Evolutionary conservation across 2,888 invertebrate genomes (phyloP).

Genomic region (Lasioglossum oenotherae): DNA sequence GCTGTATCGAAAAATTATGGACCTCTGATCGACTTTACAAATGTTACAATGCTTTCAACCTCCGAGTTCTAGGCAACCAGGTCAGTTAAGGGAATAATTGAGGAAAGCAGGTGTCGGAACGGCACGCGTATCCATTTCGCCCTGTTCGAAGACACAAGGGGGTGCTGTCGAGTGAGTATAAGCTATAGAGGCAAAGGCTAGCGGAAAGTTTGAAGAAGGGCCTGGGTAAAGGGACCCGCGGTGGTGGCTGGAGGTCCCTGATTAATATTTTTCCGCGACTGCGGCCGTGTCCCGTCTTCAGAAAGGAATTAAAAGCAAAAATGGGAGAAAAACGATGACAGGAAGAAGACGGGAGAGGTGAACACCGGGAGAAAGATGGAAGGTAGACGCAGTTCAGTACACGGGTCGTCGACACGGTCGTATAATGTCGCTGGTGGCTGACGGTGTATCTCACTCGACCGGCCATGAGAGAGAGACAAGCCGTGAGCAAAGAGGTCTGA

Average conservation of each 20-base stretch:
- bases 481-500: constrained; percentile 28
- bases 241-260: constrained; percentile 58
- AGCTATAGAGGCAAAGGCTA: constrained; percentile 30
- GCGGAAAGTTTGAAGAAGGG: constrained; percentile 39
- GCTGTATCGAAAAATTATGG: background rate
- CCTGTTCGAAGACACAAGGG: background rate
- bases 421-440: constrained; percentile 80
- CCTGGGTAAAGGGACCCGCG: constrained; percentile 17
- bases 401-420: constrained; percentile 74
- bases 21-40: background rate
- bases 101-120: background rate
- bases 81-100: background rate
- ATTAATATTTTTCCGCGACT: constrained; percentile 73
- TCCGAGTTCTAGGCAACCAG: background rate
- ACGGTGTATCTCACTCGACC: constrained; percentile 75
- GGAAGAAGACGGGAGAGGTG: constrained; percentile 37
- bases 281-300: constrained; percentile 62
- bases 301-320: constrained; percentile 71
- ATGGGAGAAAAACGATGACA: constrained; percentile 54
- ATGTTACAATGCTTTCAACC: too few relatives aligned
- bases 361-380: constrained; percentile 58
- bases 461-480: constrained; percentile 52
- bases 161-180: background rate
- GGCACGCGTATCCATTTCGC: background rate
- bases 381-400: constrained; percentile 70